Evolutionary conservation across 2,113 vertebrate genomes (phyloP).

Genomic region (Tichodroma muraria): DNA sequence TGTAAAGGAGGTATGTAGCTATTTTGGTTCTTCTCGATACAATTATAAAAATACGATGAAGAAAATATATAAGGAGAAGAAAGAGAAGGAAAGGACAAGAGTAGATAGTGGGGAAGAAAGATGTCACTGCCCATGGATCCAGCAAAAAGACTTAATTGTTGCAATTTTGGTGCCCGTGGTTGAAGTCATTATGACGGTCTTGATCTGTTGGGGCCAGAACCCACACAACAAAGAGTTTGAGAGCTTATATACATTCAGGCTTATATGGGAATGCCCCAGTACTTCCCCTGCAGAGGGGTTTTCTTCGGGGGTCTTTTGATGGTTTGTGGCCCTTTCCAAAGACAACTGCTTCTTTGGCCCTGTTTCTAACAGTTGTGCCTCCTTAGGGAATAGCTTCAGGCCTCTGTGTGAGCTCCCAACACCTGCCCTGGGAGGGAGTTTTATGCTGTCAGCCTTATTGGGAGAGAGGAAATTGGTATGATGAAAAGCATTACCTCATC

Average conservation of each 20-base stretch:
- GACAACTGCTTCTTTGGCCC: not conserved
- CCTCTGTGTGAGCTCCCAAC: rapidly evolving
- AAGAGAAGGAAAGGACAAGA: not conserved
- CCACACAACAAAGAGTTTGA: not conserved
- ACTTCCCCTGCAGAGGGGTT: rapidly evolving
- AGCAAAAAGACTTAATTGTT: not conserved
- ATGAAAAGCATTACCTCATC: not conserved
- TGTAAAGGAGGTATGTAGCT: not conserved
- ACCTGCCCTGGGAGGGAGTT: not conserved
- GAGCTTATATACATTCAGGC: not conserved
- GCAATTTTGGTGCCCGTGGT: not conserved
- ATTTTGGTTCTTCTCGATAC: not conserved
- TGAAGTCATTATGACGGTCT: not conserved
- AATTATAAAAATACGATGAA: not conserved
- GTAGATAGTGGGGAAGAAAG: not conserved
- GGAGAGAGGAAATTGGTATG: not conserved
- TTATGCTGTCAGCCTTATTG: not conserved
- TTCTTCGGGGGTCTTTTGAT: not conserved
- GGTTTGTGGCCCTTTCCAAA: not conserved
- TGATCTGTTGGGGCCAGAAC: not conserved
- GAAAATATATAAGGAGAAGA: not conserved
- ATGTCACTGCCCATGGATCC: rapidly evolving
- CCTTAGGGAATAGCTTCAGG: not conserved
- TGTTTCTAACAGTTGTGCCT: not conserved
- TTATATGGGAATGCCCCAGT: not conserved